These are phyloP conservation scores for Odontamblyopus lacepedii DNA, from an alignment of 2,797 vertebrate species.

Conservation along the genomic window DNA sequence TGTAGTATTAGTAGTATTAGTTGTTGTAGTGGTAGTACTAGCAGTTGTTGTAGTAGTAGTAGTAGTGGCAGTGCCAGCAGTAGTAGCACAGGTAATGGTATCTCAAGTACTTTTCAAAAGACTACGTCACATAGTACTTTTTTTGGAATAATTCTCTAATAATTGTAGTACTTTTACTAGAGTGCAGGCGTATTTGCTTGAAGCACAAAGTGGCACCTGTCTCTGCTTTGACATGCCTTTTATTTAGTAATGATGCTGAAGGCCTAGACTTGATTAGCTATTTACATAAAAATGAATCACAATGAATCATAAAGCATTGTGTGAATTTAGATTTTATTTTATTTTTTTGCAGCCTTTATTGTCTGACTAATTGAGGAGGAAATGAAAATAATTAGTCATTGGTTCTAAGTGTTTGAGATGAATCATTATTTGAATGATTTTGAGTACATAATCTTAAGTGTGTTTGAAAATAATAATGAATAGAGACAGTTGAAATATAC, in stretches of 20 bases:
- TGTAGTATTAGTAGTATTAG: not conserved
- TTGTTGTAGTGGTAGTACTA: not conserved
- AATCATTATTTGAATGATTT: slow-evolving; percentile 1
- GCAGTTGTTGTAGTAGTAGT: not conserved
- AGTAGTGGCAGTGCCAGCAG: too few species aligned
- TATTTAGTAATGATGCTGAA: slow-evolving; percentile 11
- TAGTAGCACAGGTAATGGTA: too few species aligned
- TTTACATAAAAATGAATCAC: slow-evolving; percentile 8
- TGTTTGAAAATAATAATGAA: not conserved
- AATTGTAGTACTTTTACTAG: not conserved
- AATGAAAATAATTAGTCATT: slow-evolving; percentile 1
- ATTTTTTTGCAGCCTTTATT: slow-evolving; percentile 4
- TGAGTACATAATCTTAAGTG: not conserved
- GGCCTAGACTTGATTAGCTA: not conserved
- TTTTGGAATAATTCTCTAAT: not conserved
- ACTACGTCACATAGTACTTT: not conserved
- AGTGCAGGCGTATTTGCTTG: not conserved
- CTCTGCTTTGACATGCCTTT: not conserved
- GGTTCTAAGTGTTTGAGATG: not conserved
- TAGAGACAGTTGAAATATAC: not conserved
- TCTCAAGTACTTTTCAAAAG: too few species aligned
- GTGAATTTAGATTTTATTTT: too few species aligned
- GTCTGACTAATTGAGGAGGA: not conserved
- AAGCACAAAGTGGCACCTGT: not conserved
- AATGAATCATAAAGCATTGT: not conserved